Conservation (phyloP, 2,113 vertebrate species). For the Ancistrus triradiatus region DNA sequence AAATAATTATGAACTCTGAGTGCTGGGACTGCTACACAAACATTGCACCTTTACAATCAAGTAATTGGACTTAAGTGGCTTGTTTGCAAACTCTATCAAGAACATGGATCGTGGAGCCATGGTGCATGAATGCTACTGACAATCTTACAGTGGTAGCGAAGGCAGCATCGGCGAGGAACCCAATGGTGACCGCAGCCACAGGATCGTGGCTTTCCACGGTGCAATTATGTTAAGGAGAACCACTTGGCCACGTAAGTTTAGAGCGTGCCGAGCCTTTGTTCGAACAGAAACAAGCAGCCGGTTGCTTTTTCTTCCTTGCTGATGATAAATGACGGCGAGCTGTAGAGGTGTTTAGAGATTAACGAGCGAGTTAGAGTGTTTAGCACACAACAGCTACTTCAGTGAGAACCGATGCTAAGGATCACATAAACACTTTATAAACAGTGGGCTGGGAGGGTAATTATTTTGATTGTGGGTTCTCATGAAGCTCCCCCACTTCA, state of each 20-base stretch:
- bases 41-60: no score
- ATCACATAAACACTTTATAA: conserved; percentile 73
- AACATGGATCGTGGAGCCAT: background rate
- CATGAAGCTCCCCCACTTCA: conserved; percentile 61
- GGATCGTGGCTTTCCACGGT: conserved; percentile 3
- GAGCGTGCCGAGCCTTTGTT: background rate
- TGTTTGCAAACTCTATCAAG: background rate
- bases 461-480: conserved; percentile 78
- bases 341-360: conserved; percentile 51
- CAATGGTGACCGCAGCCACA: background rate
- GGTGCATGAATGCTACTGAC: background rate
- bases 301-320: background rate
- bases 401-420: conserved; percentile 54
- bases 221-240: background rate
- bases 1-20: no score
- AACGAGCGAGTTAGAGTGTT: conserved; percentile 45
- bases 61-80: background rate
- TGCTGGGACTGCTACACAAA: no score
- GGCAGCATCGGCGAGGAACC: background rate
- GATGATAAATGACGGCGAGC: conserved; percentile 42
- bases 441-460: conserved; percentile 64
- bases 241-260: background rate
- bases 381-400: conserved; percentile 56
- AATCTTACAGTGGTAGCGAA: background rate
- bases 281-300: conserved; percentile 5